Conservation (phyloP, 2,113 vertebrate genomes). For the Podarcis raffonei region DNA sequence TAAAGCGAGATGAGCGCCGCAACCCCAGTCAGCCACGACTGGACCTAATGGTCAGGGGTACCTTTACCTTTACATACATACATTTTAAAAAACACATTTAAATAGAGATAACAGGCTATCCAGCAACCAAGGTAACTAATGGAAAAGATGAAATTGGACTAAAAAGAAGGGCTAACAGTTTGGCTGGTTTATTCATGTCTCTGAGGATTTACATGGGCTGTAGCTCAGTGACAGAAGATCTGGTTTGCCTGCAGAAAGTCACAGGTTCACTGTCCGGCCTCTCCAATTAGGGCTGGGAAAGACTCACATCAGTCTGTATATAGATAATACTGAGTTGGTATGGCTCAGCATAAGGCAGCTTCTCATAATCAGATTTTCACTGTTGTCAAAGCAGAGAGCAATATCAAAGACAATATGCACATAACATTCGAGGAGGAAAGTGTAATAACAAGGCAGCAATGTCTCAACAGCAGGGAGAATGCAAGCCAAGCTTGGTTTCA, state of each 20-base stretch:
- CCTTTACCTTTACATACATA: no score
- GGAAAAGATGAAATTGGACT: not conserved
- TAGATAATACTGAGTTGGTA: not conserved
- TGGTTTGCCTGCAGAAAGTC: not conserved
- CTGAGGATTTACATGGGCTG: not conserved
- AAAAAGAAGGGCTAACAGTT: not conserved
- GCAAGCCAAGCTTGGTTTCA: not conserved
- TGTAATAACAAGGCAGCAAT: not conserved
- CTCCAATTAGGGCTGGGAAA: not conserved
- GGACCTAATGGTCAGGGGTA: no score
- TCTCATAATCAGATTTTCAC: not conserved
- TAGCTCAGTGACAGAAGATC: no score
- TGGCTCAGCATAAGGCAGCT: not conserved
- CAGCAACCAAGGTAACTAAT: not conserved
- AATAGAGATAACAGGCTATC: no score
- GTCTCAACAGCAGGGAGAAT: not conserved
- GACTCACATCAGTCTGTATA: no score
- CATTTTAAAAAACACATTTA: no score
- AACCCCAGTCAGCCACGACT: no score
- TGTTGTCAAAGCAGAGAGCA: not conserved
- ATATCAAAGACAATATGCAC: not conserved
- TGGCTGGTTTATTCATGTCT: not conserved
- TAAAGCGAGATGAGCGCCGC: no score
- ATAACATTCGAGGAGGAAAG: not conserved
- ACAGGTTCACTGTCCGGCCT: not conserved